Base-by-base conservation (phyloP, 2,888 invertebrate species). In the Hirtodrosophila alboralis region DNA sequence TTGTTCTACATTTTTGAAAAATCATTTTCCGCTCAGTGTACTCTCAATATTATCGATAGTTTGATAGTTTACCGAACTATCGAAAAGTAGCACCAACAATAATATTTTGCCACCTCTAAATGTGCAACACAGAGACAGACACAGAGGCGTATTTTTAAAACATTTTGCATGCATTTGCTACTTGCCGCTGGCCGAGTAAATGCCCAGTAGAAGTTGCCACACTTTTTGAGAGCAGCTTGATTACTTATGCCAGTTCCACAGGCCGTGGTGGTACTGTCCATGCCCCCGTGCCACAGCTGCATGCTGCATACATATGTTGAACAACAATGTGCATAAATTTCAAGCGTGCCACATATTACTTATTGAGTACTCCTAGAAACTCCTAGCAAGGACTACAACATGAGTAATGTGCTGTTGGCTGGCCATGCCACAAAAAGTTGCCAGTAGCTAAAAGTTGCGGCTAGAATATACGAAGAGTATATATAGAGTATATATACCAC, bases 241-340 rank as follows among this genome's bases (percentile, higher is more conserved):
- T 77, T 78, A 78, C 79, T 83, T 78, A 77, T 77, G 60, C n/a
- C n/a, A n/a, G n/a, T n/a, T n/a, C n/a, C n/a, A n/a, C n/a, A n/a
- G n/a, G n/a, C n/a, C n/a, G n/a, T n/a, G n/a, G n/a, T n/a, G n/a
- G n/a, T n/a, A n/a, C n/a, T n/a, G n/a, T n/a, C n/a, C n/a, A n/a
- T n/a, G n/a, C n/a, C n/a, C n/a, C n/a, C n/a, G n/a, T n/a, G n/a
- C 40, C 47, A 40, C 40, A 41, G 41, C 16, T 9, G 23, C 21
- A 41, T 23, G 26, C 40, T 21, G 6, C 33, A 36, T 18, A 21
- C 48, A 49, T 43, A 62, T 54, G 64, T 33, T 69, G 53, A 52
- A 18, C 69, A 78, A 79, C 83, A 83, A 60, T 64, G 58, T 54
- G 79, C 62, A 71, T 75, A 81, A 74, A 77, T 81, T 78, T 56